phyloP scores from a whole-genome alignment of 2,797 vertebrate species.

The Pelobates cultripes region DNA sequence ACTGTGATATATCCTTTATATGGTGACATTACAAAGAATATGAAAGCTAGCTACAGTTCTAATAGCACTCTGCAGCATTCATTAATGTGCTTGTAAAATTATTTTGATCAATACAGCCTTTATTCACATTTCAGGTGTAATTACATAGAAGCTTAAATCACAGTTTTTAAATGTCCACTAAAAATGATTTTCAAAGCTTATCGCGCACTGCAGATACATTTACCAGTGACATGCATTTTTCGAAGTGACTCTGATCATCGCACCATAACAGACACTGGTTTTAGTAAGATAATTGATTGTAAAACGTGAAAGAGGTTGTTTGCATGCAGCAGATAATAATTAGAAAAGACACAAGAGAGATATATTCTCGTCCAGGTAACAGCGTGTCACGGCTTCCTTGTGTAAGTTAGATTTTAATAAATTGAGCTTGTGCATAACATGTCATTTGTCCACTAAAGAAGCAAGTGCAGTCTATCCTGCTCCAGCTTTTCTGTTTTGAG shows the following conservation, averaged over 20 bases:
- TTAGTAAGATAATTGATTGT: constrained; percentile 22
- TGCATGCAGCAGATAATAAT: neutral
- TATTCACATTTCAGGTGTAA: constrained; percentile 37
- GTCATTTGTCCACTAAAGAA: neutral
- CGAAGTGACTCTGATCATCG: neutral
- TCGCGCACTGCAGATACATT: neutral
- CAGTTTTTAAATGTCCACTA: constrained; percentile 17
- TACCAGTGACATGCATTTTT: neutral
- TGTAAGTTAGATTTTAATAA: neutral
- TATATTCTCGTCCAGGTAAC: neutral
- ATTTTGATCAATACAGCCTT: constrained; percentile 33
- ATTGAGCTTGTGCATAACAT: neutral
- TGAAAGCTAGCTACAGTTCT: no score
- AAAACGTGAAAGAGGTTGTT: constrained; percentile 11
- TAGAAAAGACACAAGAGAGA: neutral
- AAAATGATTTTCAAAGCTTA: constrained; percentile 12
- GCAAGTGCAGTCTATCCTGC: neutral
- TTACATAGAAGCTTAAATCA: constrained; percentile 30
- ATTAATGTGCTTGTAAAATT: constrained; percentile 13
- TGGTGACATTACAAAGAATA: no score
- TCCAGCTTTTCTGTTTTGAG: neutral
- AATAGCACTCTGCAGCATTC: neutral
- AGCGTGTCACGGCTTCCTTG: neutral
- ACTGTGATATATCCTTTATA: no score
- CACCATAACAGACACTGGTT: constrained; percentile 4